Base-by-base conservation (phyloP, 2,797 vertebrate species). In the Limosa lapponica region DNA sequence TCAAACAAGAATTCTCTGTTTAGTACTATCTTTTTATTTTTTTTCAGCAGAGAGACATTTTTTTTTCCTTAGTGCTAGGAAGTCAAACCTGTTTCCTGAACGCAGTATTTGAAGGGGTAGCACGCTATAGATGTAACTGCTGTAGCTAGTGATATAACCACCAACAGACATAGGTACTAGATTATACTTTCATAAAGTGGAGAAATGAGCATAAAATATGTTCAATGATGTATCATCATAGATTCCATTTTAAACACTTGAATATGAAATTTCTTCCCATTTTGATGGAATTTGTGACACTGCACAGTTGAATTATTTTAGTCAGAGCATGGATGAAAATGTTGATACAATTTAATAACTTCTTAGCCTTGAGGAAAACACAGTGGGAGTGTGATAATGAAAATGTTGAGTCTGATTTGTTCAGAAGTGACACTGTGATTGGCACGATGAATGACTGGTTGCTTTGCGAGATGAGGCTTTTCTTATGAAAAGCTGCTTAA, bases 391-490 rank as follows among this genome's bases (percentile, higher is more conserved):
- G 32, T 66, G 59, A 87, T 89, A 87, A 86, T 89, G 88, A 72
- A 95, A 93, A 90, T 22, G 79, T 86, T 93, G 91, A 93, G 58
- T 95, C 43, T 90, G 72, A 90, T 91, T 95, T 93, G 49, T 82
- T 92, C 82, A 78, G 59, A 91, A 90, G 49, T 93, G 94, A 82
- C 82, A 74, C 25, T 72, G n/a, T 91, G 82, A 91, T 90, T 90
- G 88, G 27, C 88, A 94, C 81, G 86, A 86, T 82, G 71, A 93
- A 95, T 93, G 92, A 81, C 54, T 89, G 24, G 44, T 78, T 81
- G 36, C 51, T 84, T 84, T 75, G n/a, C 46, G 79, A 82, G 80
- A 71, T 70, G 58, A 86, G 18, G 13, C 3, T 37, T 91, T 95
- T 80, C 64, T 59, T 54, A 81, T 10, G 13, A 95, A 85, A 88